Base-by-base conservation (phyloP, 2,888 invertebrate genomes). In the Drosophila recens region DNA sequence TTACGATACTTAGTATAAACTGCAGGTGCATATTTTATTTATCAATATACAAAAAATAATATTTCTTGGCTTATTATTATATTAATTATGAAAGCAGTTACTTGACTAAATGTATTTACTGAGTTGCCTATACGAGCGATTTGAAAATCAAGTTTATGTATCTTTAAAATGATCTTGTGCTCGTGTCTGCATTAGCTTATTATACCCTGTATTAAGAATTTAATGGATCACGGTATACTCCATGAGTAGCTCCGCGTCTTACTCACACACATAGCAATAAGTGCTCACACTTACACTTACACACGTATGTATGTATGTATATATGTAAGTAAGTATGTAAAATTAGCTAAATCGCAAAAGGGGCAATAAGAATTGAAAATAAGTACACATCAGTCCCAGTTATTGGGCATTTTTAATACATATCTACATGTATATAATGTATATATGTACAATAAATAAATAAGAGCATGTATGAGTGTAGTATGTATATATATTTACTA, bases 221-320 rank as follows among this genome's bases (percentile, higher is more conserved):
- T 9, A 13, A 42, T 20, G 42, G 11, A 54, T 33, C 54, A 17
- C 9, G 11, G 54, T 56, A 45, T 45, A 34, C 13, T 9, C 20
- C 11, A 15, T 23, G 56, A 45, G 56, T 34, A 36, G 45, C 34
- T 57, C 45, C 43, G 17, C 56, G 27, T 54, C 43, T 62, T 34
- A 43, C 34, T 36, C 34, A 53, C 49, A 42, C 30, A 48, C 15
- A n/a, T 11, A 15, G 15, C 34, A 10, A 4, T 13, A 38, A n/a
- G 38, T 17, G 11, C n/a, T 8, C 23, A 40, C 38, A 40, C n/a
- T 33, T 5, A 8, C 10, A 27, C 3, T 9, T 15, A 17, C 11
- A 48, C n/a, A 30, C 30, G 8, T 13, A 51, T 15, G 10, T 58
- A 43, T 15, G 5, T 17, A 49, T 27, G 36, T 33, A 10, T 17